Conservation (phyloP, 2,888 invertebrate genomes). For the Eremobia ochroleuca region DNA sequence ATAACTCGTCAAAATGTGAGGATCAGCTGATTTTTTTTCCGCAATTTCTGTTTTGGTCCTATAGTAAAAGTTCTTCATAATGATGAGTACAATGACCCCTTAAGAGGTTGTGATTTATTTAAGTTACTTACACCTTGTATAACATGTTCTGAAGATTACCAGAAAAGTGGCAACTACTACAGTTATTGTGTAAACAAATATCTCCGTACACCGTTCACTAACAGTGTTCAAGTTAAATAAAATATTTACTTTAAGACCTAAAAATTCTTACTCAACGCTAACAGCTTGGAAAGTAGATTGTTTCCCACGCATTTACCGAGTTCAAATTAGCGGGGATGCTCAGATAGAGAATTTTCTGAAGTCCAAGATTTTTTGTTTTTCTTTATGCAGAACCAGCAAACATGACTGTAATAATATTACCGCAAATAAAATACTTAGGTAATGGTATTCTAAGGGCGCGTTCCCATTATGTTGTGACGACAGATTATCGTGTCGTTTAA, state of each 20-base stretch:
- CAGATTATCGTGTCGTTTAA: too few species aligned
- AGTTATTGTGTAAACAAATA: background rate
- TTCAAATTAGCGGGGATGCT: conserved; percentile 28
- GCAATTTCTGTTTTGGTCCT: too few species aligned
- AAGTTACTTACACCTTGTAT: too few species aligned
- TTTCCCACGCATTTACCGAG: background rate
- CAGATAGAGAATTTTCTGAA: background rate
- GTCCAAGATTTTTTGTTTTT: conserved; percentile 5
- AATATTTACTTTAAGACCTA: conserved; percentile 1
- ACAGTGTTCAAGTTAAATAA: background rate
- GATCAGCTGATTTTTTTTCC: too few species aligned
- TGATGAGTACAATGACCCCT: too few species aligned
- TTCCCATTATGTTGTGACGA: too few species aligned
- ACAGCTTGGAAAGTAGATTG: conserved; percentile 11
- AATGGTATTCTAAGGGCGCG: too few species aligned
- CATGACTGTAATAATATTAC: background rate
- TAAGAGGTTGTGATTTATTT: too few species aligned
- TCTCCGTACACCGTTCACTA: background rate
- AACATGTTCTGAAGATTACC: background rate
- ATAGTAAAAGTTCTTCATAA: too few species aligned
- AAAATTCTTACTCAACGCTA: conserved; percentile 3
- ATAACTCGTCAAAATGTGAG: too few species aligned
- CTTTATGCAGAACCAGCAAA: background rate
- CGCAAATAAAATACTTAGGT: background rate
- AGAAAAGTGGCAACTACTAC: background rate